These are phyloP conservation scores for Acinonyx jubatus DNA, from an alignment of 2,113 vertebrate species.

Conservation along the genomic window DNA sequence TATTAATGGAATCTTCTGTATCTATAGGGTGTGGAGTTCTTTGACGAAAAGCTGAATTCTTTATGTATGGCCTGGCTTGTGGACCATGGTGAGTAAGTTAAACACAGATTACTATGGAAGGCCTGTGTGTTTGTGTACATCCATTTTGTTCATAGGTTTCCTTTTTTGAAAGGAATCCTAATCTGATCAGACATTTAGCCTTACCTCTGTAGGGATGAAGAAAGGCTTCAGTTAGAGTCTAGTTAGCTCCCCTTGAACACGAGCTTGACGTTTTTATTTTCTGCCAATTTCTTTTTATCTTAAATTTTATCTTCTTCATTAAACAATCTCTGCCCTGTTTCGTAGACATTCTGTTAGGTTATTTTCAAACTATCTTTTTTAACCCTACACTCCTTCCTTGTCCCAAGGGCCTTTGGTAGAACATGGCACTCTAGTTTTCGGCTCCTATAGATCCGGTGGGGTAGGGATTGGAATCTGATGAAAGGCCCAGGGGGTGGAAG, in stretches of 20 bases:
- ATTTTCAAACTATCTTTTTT: neutral
- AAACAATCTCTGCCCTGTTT: neutral
- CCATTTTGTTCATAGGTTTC: neutral
- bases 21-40: constrained; percentile 93
- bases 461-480: neutral
- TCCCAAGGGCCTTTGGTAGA: neutral
- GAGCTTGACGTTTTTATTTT: neutral
- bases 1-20: constrained; percentile 68
- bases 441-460: neutral
- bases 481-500: neutral
- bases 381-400: neutral
- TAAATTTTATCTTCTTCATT: constrained; percentile 38
- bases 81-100: constrained; percentile 90
- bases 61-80: constrained; percentile 97
- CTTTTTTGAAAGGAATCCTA: constrained; percentile 31
- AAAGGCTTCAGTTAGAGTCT: neutral
- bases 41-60: constrained; percentile 95
- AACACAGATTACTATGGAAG: neutral
- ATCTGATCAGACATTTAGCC: neutral
- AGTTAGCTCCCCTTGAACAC: neutral
- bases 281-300: neutral
- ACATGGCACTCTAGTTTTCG: neutral
- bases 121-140: neutral
- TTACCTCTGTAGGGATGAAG: neutral
- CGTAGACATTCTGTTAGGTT: neutral